These are phyloP conservation scores for Dascillus cervinus DNA, from an alignment of 2,888 invertebrate species.

Conservation along the genomic window DNA sequence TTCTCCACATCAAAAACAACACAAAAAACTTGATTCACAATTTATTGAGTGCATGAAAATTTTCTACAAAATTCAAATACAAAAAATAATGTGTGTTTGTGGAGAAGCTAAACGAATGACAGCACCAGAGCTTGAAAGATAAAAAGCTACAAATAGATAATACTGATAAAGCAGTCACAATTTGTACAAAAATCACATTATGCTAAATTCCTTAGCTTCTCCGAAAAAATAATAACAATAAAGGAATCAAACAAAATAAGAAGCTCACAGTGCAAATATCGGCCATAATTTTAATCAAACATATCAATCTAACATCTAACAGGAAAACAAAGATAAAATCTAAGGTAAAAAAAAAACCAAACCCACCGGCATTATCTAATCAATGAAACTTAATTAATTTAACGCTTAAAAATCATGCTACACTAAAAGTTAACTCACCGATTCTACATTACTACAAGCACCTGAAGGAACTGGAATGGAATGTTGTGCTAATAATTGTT, in stretches of 20 bases:
- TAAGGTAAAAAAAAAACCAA: slow-evolving; percentile 13
- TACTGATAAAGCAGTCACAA: slow-evolving; percentile 2
- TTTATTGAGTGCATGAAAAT: too few species aligned
- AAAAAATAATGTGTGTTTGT: slow-evolving; percentile 27
- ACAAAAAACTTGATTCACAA: slow-evolving; percentile 16
- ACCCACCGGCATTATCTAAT: slow-evolving; percentile 7
- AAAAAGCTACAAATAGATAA: slow-evolving; percentile 15
- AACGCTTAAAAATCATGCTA: not conserved
- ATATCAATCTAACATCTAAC: slow-evolving; percentile 6
- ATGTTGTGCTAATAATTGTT: slow-evolving; percentile 35
- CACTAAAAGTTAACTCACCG: slow-evolving; percentile 26
- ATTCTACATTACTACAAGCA: slow-evolving; percentile 15
- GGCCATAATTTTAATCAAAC: slow-evolving; percentile 7
- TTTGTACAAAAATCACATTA: slow-evolving; percentile 9
- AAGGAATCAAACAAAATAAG: slow-evolving; percentile 16
- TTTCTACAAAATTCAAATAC: slow-evolving; percentile 23
- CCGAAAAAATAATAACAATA: slow-evolving; percentile 20
- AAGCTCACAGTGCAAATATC: slow-evolving; percentile 35
- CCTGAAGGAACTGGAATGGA: slow-evolving; percentile 31
- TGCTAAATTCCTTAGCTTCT: slow-evolving; percentile 34
- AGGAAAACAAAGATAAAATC: slow-evolving; percentile 20
- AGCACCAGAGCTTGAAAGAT: slow-evolving; percentile 30
- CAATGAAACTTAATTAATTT: not conserved
- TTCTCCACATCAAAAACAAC: slow-evolving; percentile 32
- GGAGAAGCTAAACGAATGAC: slow-evolving; percentile 41